phyloP scores from a whole-genome alignment of 2,888 invertebrate species.

The Minunthozetes semirufus region DNA sequence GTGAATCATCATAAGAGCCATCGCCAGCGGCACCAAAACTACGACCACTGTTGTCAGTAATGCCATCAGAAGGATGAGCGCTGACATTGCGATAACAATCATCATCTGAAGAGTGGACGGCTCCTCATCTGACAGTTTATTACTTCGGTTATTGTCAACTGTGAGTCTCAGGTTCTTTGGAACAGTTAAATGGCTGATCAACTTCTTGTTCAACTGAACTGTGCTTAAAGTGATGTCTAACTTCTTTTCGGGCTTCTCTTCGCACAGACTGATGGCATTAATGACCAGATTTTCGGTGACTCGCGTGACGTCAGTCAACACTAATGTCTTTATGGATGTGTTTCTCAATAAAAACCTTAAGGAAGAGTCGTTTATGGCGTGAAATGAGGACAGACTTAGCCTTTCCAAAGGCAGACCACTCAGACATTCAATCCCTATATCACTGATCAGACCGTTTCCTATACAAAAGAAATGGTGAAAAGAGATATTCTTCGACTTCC shows the following conservation, averaged over 20 bases:
- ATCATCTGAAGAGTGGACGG: slow-evolving; percentile 35
- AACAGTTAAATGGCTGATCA: not conserved
- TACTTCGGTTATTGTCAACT: slow-evolving; percentile 20
- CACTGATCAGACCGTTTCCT: slow-evolving; percentile 33
- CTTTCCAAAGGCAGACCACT: slow-evolving; percentile 1
- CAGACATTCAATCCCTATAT: slow-evolving; percentile 23
- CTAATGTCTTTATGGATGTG: not conserved
- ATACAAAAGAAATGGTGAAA: not conserved
- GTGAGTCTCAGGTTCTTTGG: slow-evolving; percentile 14
- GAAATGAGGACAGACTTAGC: slow-evolving; percentile 26
- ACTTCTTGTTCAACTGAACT: not conserved
- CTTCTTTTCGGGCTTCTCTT: not conserved
- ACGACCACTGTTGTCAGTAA: slow-evolving; percentile 35
- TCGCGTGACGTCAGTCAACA: slow-evolving; percentile 30
- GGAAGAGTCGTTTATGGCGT: slow-evolving; percentile 19
- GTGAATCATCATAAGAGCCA: slow-evolving; percentile 33
- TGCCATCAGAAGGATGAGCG: slow-evolving; percentile 32
- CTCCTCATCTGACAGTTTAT: slow-evolving; percentile 23
- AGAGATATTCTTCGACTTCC: not conserved
- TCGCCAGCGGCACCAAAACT: slow-evolving; percentile 31
- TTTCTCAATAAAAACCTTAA: slow-evolving; percentile 1
- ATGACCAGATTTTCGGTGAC: slow-evolving; percentile 28
- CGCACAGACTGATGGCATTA: slow-evolving; percentile 18
- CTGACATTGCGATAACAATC: slow-evolving; percentile 31
- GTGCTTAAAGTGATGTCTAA: slow-evolving; percentile 24